These are phyloP conservation scores for Escarpia spicata DNA, from an alignment of 2,888 invertebrate species.

Conservation along the genomic window DNA sequence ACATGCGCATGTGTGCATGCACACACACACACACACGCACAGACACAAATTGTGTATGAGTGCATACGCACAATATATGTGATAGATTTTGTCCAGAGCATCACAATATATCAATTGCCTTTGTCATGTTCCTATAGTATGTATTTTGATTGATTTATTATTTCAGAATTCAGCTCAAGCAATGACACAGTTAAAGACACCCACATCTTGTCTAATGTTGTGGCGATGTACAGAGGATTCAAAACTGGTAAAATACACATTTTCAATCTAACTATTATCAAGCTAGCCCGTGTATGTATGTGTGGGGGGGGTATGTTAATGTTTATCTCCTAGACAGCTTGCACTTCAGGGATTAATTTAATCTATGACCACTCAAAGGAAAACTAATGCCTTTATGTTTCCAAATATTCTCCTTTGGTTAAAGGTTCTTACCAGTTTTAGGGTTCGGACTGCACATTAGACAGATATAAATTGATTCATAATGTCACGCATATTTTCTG, in stretches of 20 bases:
- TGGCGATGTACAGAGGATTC: conserved; percentile 38
- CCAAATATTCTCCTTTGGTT: too few relatives aligned
- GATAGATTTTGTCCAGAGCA: neutral
- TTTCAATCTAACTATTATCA: neutral
- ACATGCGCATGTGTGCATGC: too few relatives aligned
- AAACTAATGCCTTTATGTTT: too few relatives aligned
- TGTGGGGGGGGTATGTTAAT: too few relatives aligned
- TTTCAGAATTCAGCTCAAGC: conserved; percentile 18
- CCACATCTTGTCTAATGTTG: conserved; percentile 35
- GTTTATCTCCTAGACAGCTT: too few relatives aligned
- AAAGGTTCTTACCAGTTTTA: too few relatives aligned
- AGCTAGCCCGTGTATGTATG: too few relatives aligned
- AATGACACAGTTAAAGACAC: conserved; percentile 27
- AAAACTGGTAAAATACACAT: conserved; percentile 26
- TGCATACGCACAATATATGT: neutral
- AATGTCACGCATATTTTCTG: too few relatives aligned
- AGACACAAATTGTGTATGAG: neutral
- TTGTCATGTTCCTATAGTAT: neutral
- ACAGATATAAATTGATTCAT: too few relatives aligned
- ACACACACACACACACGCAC: neutral
- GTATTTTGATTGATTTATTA: neutral
- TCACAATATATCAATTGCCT: neutral
- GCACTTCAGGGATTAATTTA: too few relatives aligned
- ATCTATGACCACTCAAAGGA: too few relatives aligned
- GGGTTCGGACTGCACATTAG: too few relatives aligned